Conservation (phyloP, 1,140 invertebrate genomes). For the Maconellicoccus hirsutus region DNA sequence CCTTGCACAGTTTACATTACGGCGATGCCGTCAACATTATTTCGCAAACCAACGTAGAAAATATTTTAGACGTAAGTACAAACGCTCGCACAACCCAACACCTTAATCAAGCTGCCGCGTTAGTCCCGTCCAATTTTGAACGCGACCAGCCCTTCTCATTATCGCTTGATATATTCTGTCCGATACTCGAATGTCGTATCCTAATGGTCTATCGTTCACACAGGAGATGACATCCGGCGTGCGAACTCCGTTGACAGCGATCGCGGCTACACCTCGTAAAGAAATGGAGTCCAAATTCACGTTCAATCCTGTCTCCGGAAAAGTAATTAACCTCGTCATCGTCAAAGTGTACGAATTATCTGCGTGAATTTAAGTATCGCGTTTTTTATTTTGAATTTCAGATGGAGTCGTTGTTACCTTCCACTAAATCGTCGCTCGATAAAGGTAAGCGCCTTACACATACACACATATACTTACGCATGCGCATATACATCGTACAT, state of each 20-base stretch:
- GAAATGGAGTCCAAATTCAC: constrained; percentile 30
- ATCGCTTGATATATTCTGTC: too few species aligned
- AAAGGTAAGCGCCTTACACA: background rate
- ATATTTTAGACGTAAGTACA: constrained; percentile 29
- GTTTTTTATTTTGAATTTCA: background rate
- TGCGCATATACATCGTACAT: too few species aligned
- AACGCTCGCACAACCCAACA: background rate
- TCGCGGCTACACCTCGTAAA: constrained; percentile 30
- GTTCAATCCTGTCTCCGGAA: constrained; percentile 27
- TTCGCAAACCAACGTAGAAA: constrained; percentile 27
- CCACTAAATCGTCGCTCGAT: background rate
- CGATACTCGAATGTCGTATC: too few species aligned
- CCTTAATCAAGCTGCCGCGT: too few species aligned
- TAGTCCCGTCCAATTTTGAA: too few species aligned
- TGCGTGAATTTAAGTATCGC: too few species aligned
- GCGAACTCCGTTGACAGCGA: constrained; percentile 28
- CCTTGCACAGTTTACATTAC: background rate
- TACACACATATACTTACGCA: too few species aligned
- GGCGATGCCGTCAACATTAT: background rate
- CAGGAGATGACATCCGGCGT: constrained; percentile 30
- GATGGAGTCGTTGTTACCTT: background rate
- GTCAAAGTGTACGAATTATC: background rate
- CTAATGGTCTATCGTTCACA: too few species aligned
- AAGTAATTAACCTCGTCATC: constrained; percentile 26
- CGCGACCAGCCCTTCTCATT: too few species aligned